Evolutionary conservation across 2,797 vertebrate genomes (phyloP).

Genomic region (Okamejei kenojei): DNA sequence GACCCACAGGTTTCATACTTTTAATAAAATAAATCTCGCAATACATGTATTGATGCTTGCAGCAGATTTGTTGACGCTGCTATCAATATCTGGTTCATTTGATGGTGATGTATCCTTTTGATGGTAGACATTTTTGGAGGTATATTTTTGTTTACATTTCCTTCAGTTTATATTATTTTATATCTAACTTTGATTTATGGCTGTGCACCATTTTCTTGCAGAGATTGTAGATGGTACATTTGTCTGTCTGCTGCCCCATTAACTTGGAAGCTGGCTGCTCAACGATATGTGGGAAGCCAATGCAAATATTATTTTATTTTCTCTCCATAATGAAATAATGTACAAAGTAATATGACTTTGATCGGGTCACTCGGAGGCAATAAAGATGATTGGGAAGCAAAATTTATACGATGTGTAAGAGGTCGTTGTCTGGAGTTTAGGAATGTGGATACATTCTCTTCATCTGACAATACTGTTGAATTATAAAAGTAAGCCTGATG

Average conservation of each 20-base stretch:
- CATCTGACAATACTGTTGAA: background rate
- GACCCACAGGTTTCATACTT: background rate
- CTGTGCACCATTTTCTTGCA: background rate
- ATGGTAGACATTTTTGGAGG: background rate
- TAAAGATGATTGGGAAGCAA: background rate
- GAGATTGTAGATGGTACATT: background rate
- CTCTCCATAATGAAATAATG: background rate
- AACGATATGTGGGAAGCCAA: background rate
- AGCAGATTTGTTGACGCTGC: background rate
- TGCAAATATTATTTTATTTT: background rate
- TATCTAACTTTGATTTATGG: background rate
- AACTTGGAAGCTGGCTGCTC: background rate
- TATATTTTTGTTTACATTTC: background rate
- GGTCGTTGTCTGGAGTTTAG: background rate
- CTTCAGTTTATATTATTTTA: background rate
- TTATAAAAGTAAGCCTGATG: background rate
- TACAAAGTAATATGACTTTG: background rate
- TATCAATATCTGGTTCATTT: background rate
- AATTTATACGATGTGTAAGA: background rate
- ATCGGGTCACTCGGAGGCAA: background rate
- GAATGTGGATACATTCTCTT: background rate
- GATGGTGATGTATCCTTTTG: background rate
- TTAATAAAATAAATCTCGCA: background rate
- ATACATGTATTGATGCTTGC: background rate
- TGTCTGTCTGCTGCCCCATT: background rate